Base-by-base conservation (phyloP, 1,140 invertebrate species). In the Apis dorsata region DNA sequence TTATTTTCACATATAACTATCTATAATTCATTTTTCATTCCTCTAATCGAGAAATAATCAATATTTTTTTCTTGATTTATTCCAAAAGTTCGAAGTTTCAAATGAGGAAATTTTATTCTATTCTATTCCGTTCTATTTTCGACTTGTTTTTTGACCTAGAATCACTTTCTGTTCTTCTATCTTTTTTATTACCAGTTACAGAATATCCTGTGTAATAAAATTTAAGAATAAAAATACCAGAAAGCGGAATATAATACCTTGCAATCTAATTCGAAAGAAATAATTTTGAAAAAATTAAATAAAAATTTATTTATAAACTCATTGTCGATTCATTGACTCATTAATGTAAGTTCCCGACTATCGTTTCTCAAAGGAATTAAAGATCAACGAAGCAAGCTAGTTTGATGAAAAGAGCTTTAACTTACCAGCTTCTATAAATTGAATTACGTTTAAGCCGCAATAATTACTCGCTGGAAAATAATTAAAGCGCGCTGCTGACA, bases 381-480 rank as follows among this genome's bases (percentile, higher is more conserved):
- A 70, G 2, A 57, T 69, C 7, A 11, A 24, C 28, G 13, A 8
- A 55, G 15, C 8, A n/a, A 55, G 63, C 51, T 68, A 8, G 10
- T 66, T n/a, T 8, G 49, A 13, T n/a, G 75, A 77, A 57, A 66
- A 55, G 13, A 4, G 51, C 19, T 55, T 66, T 66, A 79, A 68
- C 62, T 34, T 53, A 10, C 19, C 21, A 59, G 53, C 28, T 24
- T 49, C 0, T 19, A 17, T 21, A 5, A 69, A 59, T 70, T 79
- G 17, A 51, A 79, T 79, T 70, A 60, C 53, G 13, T 49, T 57
- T 19, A 59, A 34, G 1, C 15, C 13, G 76, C 21, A 69, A 69
- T 78, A 78, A 69, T 78, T 78, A 55, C 15, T 53, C 21, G 76
- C 9, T 34, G 65, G 34, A 9, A 70, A 79, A 49, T 70, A 69